These are phyloP conservation scores for Morone saxatilis DNA, from an alignment of 2,113 vertebrate species.

Conservation along the genomic window DNA sequence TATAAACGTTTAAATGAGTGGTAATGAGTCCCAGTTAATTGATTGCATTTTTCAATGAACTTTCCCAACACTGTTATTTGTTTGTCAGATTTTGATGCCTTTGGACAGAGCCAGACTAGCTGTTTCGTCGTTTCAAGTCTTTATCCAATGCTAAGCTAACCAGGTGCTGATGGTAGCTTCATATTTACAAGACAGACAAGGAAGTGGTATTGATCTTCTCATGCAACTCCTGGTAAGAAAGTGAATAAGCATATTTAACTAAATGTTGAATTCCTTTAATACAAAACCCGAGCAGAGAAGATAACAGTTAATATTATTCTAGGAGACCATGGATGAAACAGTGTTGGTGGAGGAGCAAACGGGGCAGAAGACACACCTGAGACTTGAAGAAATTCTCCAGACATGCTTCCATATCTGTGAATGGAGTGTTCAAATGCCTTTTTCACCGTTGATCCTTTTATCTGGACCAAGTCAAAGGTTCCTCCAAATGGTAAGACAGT, in stretches of 20 bases:
- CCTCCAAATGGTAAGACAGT: constrained; percentile 91
- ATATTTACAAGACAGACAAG: neutral
- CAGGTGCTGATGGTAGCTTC: too few relatives aligned
- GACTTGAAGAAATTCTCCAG: constrained; percentile 93
- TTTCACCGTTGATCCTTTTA: constrained; percentile 92
- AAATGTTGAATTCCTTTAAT: neutral
- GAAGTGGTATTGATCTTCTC: neutral
- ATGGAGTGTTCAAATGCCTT: constrained; percentile 91
- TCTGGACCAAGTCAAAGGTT: constrained; percentile 88
- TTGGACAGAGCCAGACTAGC: neutral
- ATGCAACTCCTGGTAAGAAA: neutral
- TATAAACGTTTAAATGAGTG: too few relatives aligned
- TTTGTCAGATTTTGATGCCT: neutral
- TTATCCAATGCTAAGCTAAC: neutral
- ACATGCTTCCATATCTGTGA: constrained; percentile 84
- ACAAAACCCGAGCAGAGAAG: neutral
- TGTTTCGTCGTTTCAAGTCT: neutral
- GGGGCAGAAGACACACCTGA: constrained; percentile 82
- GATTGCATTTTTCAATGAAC: too few relatives aligned
- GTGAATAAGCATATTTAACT: neutral
- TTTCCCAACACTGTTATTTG: too few relatives aligned
- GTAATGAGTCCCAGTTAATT: too few relatives aligned
- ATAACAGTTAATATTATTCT: neutral
- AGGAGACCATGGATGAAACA: neutral
- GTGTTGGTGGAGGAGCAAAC: neutral